phyloP scores from a whole-genome alignment of 1,140 invertebrate genomes.

The Drosophila ironensis region DNA sequence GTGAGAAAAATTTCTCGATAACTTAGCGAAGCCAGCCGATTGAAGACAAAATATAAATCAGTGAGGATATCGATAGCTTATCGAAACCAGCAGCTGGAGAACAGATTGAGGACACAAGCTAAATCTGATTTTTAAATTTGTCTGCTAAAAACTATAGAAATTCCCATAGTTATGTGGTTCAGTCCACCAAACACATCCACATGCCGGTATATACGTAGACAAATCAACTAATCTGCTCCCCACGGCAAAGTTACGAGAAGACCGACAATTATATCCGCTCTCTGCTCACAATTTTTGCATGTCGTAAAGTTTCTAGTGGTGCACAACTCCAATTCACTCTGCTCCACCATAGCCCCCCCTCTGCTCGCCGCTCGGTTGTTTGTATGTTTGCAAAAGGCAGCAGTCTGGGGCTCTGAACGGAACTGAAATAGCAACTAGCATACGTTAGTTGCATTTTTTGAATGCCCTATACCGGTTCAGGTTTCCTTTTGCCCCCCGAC shows the following conservation, averaged over 20 bases:
- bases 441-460: constrained; percentile 23
- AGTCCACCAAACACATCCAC: constrained; percentile 8
- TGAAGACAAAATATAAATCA: too few species aligned
- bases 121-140: too few species aligned
- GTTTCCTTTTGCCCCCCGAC: not conserved
- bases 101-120: too few species aligned
- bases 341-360: not conserved
- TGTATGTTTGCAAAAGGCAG: constrained; percentile 3
- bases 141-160: too few species aligned
- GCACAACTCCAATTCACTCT: constrained; percentile 39
- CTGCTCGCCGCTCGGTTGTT: not conserved
- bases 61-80: too few species aligned
- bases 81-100: too few species aligned
- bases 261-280: constrained; percentile 80
- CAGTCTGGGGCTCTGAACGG: constrained; percentile 34
- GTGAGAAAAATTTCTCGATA: too few species aligned
- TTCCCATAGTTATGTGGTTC: too few species aligned
- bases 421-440: constrained; percentile 29
- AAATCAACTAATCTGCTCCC: constrained; percentile 80
- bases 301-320: constrained; percentile 78
- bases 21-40: too few species aligned
- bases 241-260: constrained; percentile 79
- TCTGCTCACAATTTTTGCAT: constrained; percentile 79
- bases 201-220: constrained; percentile 41
- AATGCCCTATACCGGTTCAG: constrained; percentile 24